These are phyloP conservation scores for Manis javanica DNA, from an alignment of 2,797 vertebrate species.

Conservation along the genomic window DNA sequence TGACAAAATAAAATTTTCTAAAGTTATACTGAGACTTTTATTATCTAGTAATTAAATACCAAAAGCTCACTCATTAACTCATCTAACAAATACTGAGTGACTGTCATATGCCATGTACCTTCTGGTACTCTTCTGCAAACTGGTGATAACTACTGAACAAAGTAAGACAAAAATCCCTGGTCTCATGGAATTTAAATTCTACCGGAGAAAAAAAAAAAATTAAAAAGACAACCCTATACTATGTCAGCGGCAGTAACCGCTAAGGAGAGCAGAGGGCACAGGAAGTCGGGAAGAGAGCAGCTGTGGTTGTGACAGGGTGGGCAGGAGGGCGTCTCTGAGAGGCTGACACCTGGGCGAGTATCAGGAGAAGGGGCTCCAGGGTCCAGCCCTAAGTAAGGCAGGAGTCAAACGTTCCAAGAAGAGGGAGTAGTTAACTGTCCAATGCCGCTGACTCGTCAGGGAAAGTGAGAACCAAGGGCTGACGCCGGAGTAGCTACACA, in stretches of 20 bases:
- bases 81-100: background rate
- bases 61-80: background rate
- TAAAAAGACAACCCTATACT: background rate
- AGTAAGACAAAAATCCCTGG: background rate
- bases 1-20: background rate
- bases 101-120: background rate
- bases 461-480: background rate
- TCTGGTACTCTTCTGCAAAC: background rate
- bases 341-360: background rate
- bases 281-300: background rate
- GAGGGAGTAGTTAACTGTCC: background rate
- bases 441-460: too few relatives aligned
- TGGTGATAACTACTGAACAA: background rate
- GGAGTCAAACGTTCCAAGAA: background rate
- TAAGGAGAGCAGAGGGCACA: background rate
- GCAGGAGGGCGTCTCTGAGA: background rate
- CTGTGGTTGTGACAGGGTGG: background rate
- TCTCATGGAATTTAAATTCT: slow-evolving; percentile 11
- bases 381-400: background rate
- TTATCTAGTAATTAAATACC: background rate
- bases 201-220: background rate
- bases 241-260: background rate
- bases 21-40: background rate
- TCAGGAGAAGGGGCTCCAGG: background rate
- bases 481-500: background rate